Evolutionary conservation across 2,797 vertebrate genomes (phyloP).

Genomic region (Siniperca undulata): DNA sequence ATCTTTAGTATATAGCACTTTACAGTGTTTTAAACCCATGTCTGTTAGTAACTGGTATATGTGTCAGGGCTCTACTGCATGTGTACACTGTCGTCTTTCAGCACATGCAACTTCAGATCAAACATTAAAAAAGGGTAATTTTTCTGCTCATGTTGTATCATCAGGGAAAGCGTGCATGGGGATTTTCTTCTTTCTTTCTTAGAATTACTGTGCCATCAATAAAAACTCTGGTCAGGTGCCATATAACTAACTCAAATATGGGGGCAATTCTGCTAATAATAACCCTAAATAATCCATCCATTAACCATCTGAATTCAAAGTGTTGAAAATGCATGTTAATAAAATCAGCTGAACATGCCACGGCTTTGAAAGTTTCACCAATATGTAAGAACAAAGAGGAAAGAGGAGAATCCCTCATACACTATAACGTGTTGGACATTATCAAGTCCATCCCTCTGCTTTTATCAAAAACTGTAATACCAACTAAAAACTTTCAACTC

Average conservation of each 20-base stretch:
- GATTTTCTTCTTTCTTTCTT: neutral
- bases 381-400: neutral
- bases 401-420: neutral
- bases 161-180: neutral
- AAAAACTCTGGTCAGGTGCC: neutral
- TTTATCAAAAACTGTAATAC: conserved; percentile 6
- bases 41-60: neutral
- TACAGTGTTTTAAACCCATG: neutral
- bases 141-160: neutral
- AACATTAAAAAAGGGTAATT: neutral
- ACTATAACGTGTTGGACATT: neutral
- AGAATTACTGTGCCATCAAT: neutral
- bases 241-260: neutral
- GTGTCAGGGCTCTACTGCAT: neutral
- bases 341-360: neutral
- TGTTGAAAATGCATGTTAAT: neutral
- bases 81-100: neutral
- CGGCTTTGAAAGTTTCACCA: neutral
- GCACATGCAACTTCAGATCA: neutral
- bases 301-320: neutral
- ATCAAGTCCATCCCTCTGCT: neutral
- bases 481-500: neutral
- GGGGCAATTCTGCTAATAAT: neutral
- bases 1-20: neutral
- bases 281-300: too few species aligned